Evolutionary conservation across 2,888 invertebrate species (phyloP).

Genomic region (Cephonodes hylas): DNA sequence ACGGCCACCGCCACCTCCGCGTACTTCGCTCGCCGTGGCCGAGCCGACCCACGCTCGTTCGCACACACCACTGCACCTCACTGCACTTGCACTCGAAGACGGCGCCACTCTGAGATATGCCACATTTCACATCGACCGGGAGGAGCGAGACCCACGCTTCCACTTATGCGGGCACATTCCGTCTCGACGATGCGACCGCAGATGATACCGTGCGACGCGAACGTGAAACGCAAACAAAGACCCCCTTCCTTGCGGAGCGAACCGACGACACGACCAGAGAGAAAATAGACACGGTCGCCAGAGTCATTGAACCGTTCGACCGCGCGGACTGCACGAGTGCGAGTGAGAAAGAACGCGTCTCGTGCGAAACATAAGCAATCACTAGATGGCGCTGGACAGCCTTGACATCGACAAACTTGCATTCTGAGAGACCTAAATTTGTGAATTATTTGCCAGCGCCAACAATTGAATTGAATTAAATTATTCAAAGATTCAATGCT

Average conservation of each 20-base stretch:
- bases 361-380: conserved; percentile 23
- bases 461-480: no score
- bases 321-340: conserved; percentile 57
- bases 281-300: conserved; percentile 80
- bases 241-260: conserved; percentile 69
- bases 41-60: conserved; percentile 70
- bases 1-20: conserved; percentile 73
- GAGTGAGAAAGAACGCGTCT: conserved; percentile 58
- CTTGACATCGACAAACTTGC: conserved; percentile 20
- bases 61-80: conserved; percentile 77
- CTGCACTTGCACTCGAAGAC: conserved; percentile 76
- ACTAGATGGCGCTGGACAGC: conserved; percentile 52
- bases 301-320: conserved; percentile 80
- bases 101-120: conserved; percentile 75
- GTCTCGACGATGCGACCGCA: conserved; percentile 70
- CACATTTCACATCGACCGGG: conserved; percentile 75
- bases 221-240: conserved; percentile 81
- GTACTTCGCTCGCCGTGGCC: conserved; percentile 75
- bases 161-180: conserved; percentile 79
- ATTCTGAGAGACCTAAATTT: conserved; percentile 51
- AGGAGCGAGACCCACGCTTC: conserved; percentile 76
- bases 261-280: conserved; percentile 78
- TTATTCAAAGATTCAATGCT: background rate
- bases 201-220: conserved; percentile 74
- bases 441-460: background rate